Percentiles rank a stretch among this genome's conserved stretches.
Conservation (phyloP, 2,113 vertebrate genomes). For the Pogona vitticeps region DNA sequence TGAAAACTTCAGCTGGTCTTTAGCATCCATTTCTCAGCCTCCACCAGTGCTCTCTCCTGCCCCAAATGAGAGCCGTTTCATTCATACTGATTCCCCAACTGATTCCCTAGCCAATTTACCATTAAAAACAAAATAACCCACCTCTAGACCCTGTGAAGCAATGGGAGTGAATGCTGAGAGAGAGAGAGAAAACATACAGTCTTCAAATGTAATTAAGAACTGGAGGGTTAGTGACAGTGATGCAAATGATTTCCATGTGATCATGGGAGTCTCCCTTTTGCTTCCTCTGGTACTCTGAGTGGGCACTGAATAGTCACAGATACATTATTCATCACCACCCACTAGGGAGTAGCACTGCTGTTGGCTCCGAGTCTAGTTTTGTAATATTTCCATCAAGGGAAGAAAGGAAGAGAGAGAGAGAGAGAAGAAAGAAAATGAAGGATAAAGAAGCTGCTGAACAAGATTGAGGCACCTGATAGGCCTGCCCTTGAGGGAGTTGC, state of each 20-base stretch:
- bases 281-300: conserved; percentile 31
- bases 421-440: background rate
- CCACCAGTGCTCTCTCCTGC: no score
- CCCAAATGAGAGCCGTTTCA: no score
- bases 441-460: background rate
- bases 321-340: conserved; percentile 33
- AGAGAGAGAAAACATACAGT: no score
- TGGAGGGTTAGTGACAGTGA: background rate
- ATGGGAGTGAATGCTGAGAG: background rate
- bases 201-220: conserved; percentile 1
- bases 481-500: background rate
- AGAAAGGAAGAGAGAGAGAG: background rate
- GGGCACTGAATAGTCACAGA: conserved; percentile 39
- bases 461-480: conserved; percentile 24
- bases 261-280: conserved; percentile 28
- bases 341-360: conserved; percentile 35
- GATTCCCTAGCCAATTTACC: conserved; percentile 23
- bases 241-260: background rate
- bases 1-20: no score
- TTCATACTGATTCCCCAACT: no score
- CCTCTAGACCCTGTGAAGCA: fast-evolving
- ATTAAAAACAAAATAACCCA: background rate
- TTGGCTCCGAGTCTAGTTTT: background rate
- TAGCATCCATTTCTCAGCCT: no score
- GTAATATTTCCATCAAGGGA: conserved; percentile 2